These are phyloP conservation scores for Hippocampus abdominalis DNA, from an alignment of 2,113 vertebrate genomes.

Conservation along the genomic window DNA sequence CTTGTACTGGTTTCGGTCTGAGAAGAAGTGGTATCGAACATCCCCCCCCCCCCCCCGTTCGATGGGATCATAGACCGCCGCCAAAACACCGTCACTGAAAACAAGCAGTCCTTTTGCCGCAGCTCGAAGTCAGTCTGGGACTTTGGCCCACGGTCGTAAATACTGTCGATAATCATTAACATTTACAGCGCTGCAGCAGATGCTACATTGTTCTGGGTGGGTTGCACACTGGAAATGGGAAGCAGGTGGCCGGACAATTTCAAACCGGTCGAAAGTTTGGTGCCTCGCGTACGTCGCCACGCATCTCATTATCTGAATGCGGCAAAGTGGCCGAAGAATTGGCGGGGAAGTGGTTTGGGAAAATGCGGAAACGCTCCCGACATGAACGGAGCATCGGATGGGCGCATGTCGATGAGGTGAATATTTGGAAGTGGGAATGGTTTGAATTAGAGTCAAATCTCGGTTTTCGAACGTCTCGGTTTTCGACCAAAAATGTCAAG, in stretches of 20 bases:
- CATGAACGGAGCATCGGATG: not conserved
- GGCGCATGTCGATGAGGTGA: too few relatives aligned
- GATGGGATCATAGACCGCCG: not conserved
- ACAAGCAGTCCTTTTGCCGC: constrained; percentile 21
- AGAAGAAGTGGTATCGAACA: too few relatives aligned
- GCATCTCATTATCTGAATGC: not conserved
- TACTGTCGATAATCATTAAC: constrained; percentile 64
- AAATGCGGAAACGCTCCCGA: not conserved
- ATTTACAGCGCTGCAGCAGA: constrained; percentile 57
- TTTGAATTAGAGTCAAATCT: too few relatives aligned
- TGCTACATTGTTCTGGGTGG: constrained; percentile 47
- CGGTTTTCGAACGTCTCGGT: too few relatives aligned
- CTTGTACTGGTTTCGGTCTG: too few relatives aligned
- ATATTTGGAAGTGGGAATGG: not conserved
- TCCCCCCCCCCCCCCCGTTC: too few relatives aligned
- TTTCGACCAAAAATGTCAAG: too few relatives aligned
- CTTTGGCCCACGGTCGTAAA: constrained; percentile 52
- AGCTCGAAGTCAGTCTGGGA: constrained; percentile 36
- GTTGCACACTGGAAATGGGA: constrained; percentile 51
- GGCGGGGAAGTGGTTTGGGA: not conserved
- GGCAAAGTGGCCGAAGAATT: not conserved
- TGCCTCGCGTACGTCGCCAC: not conserved
- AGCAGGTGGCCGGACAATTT: constrained; percentile 55
- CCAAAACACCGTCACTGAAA: constrained; percentile 9
- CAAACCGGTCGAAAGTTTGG: constrained; percentile 6